phyloP scores from a whole-genome alignment of 2,113 vertebrate genomes.

The Pedetes capensis region DNA sequence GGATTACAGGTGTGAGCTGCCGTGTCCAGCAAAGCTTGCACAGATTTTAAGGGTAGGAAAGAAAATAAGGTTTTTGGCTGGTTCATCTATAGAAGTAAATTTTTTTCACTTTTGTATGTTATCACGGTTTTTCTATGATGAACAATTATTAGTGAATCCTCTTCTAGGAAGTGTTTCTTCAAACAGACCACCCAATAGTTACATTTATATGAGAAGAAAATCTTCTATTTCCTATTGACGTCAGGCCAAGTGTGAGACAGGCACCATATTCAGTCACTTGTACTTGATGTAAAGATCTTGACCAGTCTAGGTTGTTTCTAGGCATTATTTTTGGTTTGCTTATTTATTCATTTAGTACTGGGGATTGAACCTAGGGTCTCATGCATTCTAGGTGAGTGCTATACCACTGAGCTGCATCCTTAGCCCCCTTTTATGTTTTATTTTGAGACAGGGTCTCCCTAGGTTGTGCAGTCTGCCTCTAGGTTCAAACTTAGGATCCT shows the following conservation, averaged over 20 bases:
- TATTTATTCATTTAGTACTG: too few relatives aligned
- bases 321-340: not conserved
- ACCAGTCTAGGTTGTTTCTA: not conserved
- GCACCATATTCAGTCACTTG: not conserved
- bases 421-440: too few relatives aligned
- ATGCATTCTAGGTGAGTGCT: too few relatives aligned
- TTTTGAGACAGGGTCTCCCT: too few relatives aligned
- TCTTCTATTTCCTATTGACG: not conserved
- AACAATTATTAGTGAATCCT: slow-evolving; percentile 35
- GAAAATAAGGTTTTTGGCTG: slow-evolving; percentile 22
- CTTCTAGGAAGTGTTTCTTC: slow-evolving; percentile 22
- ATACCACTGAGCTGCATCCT: too few relatives aligned
- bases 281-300: slow-evolving; percentile 5
- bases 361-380: too few relatives aligned
- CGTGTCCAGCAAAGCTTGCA: too few relatives aligned
- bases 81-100: not conserved
- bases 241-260: not conserved
- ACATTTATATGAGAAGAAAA: not conserved
- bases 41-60: slow-evolving; percentile 35
- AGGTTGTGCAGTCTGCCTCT: too few relatives aligned
- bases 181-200: not conserved
- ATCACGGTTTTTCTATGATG: slow-evolving; percentile 33
- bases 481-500: too few relatives aligned
- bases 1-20: too few relatives aligned
- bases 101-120: not conserved